phyloP scores from a whole-genome alignment of 1,140 invertebrate genomes.

The Heliothis subflexa region DNA sequence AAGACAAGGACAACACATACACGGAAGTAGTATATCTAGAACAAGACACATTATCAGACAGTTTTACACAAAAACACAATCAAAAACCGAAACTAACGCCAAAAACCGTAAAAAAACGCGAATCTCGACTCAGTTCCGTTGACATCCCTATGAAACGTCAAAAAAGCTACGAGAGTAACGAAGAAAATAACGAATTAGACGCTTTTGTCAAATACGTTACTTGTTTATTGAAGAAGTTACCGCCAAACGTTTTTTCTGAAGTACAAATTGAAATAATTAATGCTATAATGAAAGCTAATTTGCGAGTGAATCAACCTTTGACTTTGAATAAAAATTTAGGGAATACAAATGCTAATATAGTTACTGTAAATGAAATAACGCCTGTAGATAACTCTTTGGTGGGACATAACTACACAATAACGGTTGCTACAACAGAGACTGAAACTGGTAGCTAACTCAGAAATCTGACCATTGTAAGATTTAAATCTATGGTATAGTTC shows the following conservation, averaged over 20 bases:
- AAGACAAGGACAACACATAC: constrained; percentile 33
- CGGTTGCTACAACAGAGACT: neutral
- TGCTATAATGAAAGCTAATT: constrained; percentile 52
- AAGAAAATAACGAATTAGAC: constrained; percentile 41
- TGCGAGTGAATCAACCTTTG: neutral
- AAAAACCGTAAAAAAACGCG: constrained; percentile 15
- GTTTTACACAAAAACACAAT: constrained; percentile 6
- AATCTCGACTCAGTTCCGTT: neutral
- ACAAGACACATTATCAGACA: neutral
- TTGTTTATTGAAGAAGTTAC: constrained; percentile 54
- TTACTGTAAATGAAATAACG: neutral
- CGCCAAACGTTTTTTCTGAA: constrained; percentile 51
- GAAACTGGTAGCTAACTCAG: neutral
- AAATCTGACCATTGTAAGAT: no score
- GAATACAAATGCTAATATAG: neutral
- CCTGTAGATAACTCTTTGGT: neutral
- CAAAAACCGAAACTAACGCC: constrained; percentile 9
- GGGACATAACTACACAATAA: neutral
- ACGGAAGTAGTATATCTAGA: constrained; percentile 55
- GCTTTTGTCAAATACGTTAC: constrained; percentile 47
- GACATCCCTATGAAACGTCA: constrained; percentile 6
- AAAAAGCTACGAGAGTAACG: constrained; percentile 12
- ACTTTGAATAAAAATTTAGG: neutral
- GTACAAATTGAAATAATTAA: constrained; percentile 62
- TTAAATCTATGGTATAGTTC: no score